Percentiles rank a stretch among this genome's conserved stretches.
Conservation (phyloP, 2,888 invertebrate genomes). For the Rosalia funebris region DNA sequence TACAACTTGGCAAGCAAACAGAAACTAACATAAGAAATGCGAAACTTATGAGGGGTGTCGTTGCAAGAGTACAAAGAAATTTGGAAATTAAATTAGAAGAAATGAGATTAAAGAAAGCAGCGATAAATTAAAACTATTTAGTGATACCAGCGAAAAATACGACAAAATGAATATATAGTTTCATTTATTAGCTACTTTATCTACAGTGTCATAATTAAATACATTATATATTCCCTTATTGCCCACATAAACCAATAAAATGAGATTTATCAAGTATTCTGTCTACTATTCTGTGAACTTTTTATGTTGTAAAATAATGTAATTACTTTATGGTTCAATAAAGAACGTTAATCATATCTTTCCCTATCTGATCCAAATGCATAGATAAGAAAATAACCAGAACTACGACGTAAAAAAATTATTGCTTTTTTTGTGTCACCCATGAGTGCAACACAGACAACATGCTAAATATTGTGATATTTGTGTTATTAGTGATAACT, state of each 20-base stretch:
- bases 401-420: slow-evolving; percentile 1
- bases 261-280: no score
- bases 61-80: not conserved
- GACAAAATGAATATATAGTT: no score
- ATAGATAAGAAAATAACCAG: not conserved
- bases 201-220: no score
- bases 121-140: no score
- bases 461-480: slow-evolving; percentile 4
- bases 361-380: not conserved
- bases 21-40: slow-evolving; percentile 6
- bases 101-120: not conserved
- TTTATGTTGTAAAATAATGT: not conserved
- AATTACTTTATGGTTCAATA: not conserved
- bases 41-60: not conserved
- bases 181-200: no score
- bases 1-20: not conserved
- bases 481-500: not conserved
- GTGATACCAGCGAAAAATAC: no score
- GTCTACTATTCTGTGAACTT: no score
- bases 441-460: not conserved
- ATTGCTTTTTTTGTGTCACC: not conserved
- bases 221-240: no score
- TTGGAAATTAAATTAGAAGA: slow-evolving; percentile 13
- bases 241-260: no score
- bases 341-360: not conserved